Base-by-base conservation (phyloP, 2,888 invertebrate species). In the Idaea aversata region DNA sequence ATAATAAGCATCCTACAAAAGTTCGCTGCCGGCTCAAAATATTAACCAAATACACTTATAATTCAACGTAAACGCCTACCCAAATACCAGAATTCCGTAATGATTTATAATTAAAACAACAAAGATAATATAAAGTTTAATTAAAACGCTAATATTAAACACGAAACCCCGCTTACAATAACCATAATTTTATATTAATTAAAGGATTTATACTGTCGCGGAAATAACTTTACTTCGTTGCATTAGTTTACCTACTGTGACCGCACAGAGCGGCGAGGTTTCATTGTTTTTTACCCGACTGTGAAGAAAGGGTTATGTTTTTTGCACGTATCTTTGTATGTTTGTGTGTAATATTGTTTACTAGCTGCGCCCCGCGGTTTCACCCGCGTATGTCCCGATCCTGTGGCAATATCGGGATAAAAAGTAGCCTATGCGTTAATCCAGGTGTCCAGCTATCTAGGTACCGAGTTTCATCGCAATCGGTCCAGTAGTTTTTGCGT, bases 101-200 rank as follows among this genome's bases (percentile, higher is more conserved):
- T 47, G 47, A 47, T 47, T 47, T 47, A 69, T 69, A 69, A 69
- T 69, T 67, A 67, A 25, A 69, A 61, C 62, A 71, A 67, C 72
- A 69, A 68, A 73, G 73, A 73, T 73, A 73, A 73, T 70, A 73
- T 73, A 72, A 73, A 72, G 72, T 73, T 73, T 73, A 73, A 73
- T 73, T 73, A 73, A 73, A 73, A 71, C 64, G 66, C 65, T 68
- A 67, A 71, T 68, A 72, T 72, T 72, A 71, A 70, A 73, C 70
- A 70, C 65, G 70, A 67, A 70, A 72, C 70, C 72, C 69, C 72
- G 68, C 65, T 72, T 70, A 72, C 65, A 68, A 69, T 73, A 70
- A 72, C 68, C 72, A 66, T 73, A 67, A 73, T 70, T 71, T 73
- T 68, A 70, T 70, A 73, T 73, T 72, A 72, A 70, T 73, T 70